Evolutionary conservation across 2,113 vertebrate species (phyloP).

Genomic region (Carlito syrichta): DNA sequence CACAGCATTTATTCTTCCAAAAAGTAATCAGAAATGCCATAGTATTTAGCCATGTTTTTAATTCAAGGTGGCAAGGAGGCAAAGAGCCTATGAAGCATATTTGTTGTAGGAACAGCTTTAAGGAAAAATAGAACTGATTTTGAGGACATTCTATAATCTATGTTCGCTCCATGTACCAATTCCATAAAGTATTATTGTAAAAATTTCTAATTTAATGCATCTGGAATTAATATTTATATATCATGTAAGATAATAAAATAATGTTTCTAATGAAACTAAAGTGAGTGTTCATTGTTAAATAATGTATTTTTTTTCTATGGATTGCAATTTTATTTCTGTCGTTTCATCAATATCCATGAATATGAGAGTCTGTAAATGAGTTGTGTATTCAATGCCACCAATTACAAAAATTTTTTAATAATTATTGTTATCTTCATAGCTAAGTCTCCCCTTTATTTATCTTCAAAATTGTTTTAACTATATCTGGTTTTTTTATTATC

Average conservation of each 20-base stretch:
- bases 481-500: background rate
- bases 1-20: background rate
- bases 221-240: background rate
- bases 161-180: background rate
- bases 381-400: background rate
- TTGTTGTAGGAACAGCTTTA: background rate
- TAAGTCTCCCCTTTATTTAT: background rate
- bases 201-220: background rate
- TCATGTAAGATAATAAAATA: background rate
- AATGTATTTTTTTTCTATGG: background rate
- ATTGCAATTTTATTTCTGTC: background rate
- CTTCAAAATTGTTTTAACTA: background rate
- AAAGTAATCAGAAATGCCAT: background rate
- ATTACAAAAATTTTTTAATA: background rate
- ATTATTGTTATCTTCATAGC: background rate
- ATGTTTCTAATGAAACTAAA: background rate
- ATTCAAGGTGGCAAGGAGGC: background rate
- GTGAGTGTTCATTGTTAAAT: background rate
- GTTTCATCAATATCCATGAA: background rate
- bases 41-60: background rate
- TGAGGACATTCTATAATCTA: background rate
- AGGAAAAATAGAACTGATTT: background rate
- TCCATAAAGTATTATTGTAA: background rate
- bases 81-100: background rate
- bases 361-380: background rate